A percentile compares a stretch with the other conserved stretches of the same genome.
Conservation (phyloP, 2,113 vertebrate genomes). For the Odocoileus hemionus region DNA sequence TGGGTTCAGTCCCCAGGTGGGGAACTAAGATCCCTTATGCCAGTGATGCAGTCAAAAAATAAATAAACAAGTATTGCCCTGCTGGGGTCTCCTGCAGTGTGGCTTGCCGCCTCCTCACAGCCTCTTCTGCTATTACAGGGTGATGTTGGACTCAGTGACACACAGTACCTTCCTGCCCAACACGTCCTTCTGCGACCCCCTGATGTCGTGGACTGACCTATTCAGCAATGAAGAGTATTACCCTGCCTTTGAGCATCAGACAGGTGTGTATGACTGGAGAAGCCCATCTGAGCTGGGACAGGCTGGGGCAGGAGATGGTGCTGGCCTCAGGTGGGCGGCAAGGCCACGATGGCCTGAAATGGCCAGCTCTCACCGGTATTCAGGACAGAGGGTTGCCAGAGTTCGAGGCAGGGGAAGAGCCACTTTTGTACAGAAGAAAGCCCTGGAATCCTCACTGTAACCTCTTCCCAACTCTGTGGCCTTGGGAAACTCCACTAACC, state of each 20-base stretch:
- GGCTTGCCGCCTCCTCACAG: background rate
- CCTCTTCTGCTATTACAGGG: constrained; percentile 56
- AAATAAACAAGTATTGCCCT: background rate
- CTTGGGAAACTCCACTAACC: background rate
- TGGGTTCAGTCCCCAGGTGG: background rate
- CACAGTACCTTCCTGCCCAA: constrained; percentile 73
- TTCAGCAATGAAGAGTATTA: constrained; percentile 70
- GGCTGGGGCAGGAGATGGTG: background rate
- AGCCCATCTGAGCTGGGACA: background rate
- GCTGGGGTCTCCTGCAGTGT: background rate
- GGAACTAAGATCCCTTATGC: background rate
- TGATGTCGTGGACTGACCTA: constrained; percentile 75
- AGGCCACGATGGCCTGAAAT: background rate
- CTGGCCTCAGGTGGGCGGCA: accelerated
- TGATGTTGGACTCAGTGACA: constrained; percentile 76
- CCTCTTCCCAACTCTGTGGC: background rate
- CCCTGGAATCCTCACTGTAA: background rate
- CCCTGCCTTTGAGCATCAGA: constrained; percentile 69
- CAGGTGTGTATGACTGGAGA: constrained; percentile 36
- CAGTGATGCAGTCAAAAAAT: background rate
- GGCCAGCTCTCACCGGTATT: background rate
- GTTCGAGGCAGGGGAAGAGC: too few relatives aligned
- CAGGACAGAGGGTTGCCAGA: background rate
- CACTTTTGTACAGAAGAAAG: background rate
- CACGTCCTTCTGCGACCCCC: constrained; percentile 67